phyloP scores from a whole-genome alignment of 2,888 invertebrate species.

The Aporophyla lueneburgensis region DNA sequence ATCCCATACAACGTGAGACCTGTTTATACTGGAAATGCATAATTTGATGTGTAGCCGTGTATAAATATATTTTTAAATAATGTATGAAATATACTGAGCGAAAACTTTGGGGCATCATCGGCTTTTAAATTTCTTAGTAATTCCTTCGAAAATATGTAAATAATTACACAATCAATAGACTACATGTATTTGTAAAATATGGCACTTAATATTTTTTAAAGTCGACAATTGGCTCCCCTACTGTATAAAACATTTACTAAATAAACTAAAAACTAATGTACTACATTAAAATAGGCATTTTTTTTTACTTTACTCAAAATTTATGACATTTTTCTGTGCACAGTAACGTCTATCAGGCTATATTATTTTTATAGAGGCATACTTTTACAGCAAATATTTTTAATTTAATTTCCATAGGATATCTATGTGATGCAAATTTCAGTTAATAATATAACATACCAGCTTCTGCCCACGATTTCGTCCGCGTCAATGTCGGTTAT shows the following conservation, averaged over 20 bases:
- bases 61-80: neutral
- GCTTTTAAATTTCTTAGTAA: neutral
- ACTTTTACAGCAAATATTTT: too few species aligned
- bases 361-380: too few species aligned
- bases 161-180: neutral
- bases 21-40: too few species aligned
- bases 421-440: too few species aligned
- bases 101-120: neutral
- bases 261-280: slow-evolving; percentile 22
- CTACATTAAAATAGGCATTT: slow-evolving; percentile 34
- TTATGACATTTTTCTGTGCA: neutral
- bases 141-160: neutral
- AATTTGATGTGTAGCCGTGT: too few species aligned
- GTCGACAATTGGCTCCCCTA: slow-evolving; percentile 20
- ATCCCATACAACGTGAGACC: too few species aligned
- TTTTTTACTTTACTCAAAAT: neutral
- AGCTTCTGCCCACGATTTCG: too few species aligned
- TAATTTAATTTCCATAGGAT: too few species aligned
- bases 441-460: too few species aligned
- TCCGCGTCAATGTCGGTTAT: too few species aligned
- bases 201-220: slow-evolving; percentile 25
- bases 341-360: neutral
- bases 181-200: slow-evolving; percentile 16
- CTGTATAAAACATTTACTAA: neutral
- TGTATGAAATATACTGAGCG: neutral